These are phyloP conservation scores for Coracopsis vasa DNA, from an alignment of 2,113 vertebrate genomes.

Conservation along the genomic window DNA sequence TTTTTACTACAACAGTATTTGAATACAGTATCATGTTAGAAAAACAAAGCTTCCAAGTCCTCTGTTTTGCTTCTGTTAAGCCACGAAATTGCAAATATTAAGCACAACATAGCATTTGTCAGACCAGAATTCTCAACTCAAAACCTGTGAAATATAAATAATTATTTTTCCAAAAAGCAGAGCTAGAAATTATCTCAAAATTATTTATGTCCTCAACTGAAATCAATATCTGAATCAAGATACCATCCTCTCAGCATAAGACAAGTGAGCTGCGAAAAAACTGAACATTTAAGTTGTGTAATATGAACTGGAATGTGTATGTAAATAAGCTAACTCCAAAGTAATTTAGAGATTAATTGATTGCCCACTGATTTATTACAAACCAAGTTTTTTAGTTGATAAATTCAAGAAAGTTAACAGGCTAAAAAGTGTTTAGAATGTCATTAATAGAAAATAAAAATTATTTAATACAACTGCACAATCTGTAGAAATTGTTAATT, in stretches of 20 bases:
- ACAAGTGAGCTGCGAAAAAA: background rate
- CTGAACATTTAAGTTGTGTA: background rate
- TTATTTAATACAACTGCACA: background rate
- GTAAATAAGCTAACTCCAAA: background rate
- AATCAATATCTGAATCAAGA: background rate
- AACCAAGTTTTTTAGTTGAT: background rate
- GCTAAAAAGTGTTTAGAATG: background rate
- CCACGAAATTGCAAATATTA: background rate
- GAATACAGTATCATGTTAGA: background rate
- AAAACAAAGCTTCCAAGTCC: background rate
- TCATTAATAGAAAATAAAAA: background rate
- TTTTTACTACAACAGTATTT: background rate
- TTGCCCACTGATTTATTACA: background rate
- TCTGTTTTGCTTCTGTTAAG: background rate
- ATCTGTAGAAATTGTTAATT: background rate
- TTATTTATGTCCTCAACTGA: background rate
- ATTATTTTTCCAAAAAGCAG: background rate
- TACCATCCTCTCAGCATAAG: background rate
- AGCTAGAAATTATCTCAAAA: background rate
- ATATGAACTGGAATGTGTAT: background rate
- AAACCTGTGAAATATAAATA: background rate
- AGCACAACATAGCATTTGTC: background rate
- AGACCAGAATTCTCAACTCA: background rate
- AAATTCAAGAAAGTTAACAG: background rate
- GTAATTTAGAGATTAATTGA: background rate